Base-by-base conservation (phyloP, 2,113 vertebrate genomes). In the Isichthys henryi region DNA sequence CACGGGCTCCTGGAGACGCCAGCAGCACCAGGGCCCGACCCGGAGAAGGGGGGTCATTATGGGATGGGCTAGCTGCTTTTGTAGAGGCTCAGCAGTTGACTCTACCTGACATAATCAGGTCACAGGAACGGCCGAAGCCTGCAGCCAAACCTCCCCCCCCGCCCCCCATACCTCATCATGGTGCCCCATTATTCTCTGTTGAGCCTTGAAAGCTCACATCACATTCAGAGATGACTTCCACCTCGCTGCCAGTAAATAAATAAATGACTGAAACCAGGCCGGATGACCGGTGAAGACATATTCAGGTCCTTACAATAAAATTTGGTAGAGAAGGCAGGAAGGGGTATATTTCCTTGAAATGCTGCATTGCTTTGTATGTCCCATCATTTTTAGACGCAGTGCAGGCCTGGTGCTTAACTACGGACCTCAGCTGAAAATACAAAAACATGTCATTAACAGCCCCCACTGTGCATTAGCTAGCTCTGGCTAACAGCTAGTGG, bases 71-170 rank as follows among this genome's bases (percentile, higher is more conserved):
- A 94, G 96, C 94, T 94, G 95, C 95, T 96, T 97, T 96, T 96
- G 95, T 96, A 96, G 96, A 94, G 96, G 96, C 95, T 96, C 93
- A 94, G 94, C 94, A 95, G 95, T 96, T 96, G 96, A 97, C 96
- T 95, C 94, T 95, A 91, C 93, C 93, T 95, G 96, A 97, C 96
- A 96, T 96, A 97, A 97, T 97, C 97, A 96, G 97, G 96, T 97
- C 97, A 97, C 95, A 90, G 95, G 97, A 96, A 95, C 89, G 92
- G 96, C 96, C 97, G 95, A 94, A 94, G 96, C 97, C 96, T 94
- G 94, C 94, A 96, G 97, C 96, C 95, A 96, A 95, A 95, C 95
- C 92, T 93, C 94, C 92, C 93, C 91, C 35, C 95, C 95, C 95
- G 92, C 94, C 91, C 80, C 95, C 95, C 94, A 94, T 93, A 94